A percentile compares a stretch with the other conserved stretches of the same genome.
These are phyloP conservation scores for Ichneumoninae sp. DNA, from an alignment of 2,888 invertebrate species.

Conservation along the genomic window DNA sequence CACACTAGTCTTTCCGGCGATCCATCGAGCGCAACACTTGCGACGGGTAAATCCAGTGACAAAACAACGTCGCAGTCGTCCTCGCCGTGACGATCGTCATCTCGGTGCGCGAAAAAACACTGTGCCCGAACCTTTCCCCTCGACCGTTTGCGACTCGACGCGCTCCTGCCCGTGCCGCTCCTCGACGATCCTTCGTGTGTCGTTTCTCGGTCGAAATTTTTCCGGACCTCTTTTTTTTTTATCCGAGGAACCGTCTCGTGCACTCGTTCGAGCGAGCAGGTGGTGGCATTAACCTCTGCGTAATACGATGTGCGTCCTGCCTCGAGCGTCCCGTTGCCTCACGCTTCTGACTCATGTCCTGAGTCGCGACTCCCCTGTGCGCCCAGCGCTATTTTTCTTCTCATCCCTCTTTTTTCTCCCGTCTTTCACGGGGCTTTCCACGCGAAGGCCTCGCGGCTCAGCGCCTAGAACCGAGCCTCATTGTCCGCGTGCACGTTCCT, in stretches of 20 bases:
- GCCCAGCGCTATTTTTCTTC: constrained; percentile 33
- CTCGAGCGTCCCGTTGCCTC: constrained; percentile 19
- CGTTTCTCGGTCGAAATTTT: not conserved
- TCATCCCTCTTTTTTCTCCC: constrained; percentile 35
- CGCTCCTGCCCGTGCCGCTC: not conserved
- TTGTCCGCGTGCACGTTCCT: constrained; percentile 36
- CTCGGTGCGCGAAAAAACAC: not conserved
- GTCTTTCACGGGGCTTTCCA: not conserved
- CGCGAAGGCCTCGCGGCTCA: constrained; percentile 33
- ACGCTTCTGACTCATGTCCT: constrained; percentile 68
- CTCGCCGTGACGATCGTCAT: too few species aligned
- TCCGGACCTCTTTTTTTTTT: not conserved
- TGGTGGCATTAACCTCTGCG: constrained; percentile 49
- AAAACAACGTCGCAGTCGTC: not conserved
- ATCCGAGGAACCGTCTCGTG: not conserved
- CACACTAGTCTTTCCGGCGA: too few species aligned
- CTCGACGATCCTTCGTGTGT: not conserved
- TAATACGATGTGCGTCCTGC: constrained; percentile 24
- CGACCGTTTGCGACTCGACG: too few species aligned
- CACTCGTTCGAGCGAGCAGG: constrained; percentile 19
- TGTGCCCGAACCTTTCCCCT: not conserved
- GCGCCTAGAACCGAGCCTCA: constrained; percentile 13
- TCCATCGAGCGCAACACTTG: too few species aligned
- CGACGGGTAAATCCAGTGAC: not conserved
- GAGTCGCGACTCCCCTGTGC: constrained; percentile 53